phyloP scores from a whole-genome alignment of 2,888 invertebrate species.

The Polydrusus pterygomalis region DNA sequence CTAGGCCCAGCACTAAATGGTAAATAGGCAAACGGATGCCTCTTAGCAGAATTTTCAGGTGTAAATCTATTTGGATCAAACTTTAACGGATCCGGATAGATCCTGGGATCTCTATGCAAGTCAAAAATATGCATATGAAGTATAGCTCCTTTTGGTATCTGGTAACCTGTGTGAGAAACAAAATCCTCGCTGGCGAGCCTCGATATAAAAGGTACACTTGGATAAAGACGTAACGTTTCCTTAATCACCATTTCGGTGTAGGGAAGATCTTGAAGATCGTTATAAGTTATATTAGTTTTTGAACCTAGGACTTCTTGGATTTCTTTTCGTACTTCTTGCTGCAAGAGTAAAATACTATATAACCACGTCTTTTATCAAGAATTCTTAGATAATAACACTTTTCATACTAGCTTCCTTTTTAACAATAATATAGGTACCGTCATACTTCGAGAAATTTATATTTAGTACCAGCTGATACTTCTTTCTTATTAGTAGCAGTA shows the following conservation, averaged over 20 bases:
- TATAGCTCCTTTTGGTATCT: conserved; percentile 74
- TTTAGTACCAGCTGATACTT: no score
- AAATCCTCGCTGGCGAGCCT: conserved; percentile 62
- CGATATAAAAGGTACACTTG: conserved; percentile 68
- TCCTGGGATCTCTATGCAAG: conserved; percentile 77
- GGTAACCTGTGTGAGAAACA: conserved; percentile 58
- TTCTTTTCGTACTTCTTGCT: conserved; percentile 58
- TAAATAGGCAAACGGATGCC: conserved; percentile 79
- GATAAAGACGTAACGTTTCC: conserved; percentile 67
- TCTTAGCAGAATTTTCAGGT: conserved; percentile 73
- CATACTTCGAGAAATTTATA: no score
- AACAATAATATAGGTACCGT: no score
- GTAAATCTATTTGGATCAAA: conserved; percentile 84
- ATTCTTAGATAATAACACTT: no score
- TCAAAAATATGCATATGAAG: conserved; percentile 77
- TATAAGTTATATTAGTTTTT: conserved; percentile 59
- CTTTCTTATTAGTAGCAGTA: no score
- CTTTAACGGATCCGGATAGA: conserved; percentile 78
- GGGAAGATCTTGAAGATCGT: conserved; percentile 67
- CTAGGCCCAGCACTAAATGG: conserved; percentile 81
- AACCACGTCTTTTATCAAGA: no score
- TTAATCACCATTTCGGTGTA: conserved; percentile 68
- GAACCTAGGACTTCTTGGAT: conserved; percentile 59
- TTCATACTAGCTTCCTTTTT: no score
- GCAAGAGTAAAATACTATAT: conserved; percentile 3